Base-by-base conservation (phyloP, 2,113 vertebrate genomes). In the Ammodytes dubius region DNA sequence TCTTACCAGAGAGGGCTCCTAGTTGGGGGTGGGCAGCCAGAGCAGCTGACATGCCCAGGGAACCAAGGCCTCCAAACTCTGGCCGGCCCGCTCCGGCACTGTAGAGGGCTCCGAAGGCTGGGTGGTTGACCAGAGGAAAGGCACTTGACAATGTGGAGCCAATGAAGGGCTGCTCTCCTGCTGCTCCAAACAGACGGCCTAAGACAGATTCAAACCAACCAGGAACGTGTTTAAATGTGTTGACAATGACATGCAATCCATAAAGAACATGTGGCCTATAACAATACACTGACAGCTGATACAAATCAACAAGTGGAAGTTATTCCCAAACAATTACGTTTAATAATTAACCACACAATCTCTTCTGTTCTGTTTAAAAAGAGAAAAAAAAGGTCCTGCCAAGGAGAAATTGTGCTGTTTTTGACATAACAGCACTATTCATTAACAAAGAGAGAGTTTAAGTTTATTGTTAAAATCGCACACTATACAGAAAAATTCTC, bases 31-130 rank as follows among this genome's bases (percentile, higher is more conserved):
- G 96, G 84, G 96, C 94, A 81, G 96, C 96, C 94, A 97, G 95
- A 91, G 96, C 96, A 77, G 96, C 96, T 79, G 96, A 96, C 95
- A 97, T 94, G 91, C 96, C 96, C 91, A 98, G 94, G 77, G 96
- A 96, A 84, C 97, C 97, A 91, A 98, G 95, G 90, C 97, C 97
- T 92, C 97, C 96, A 85, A 97, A 97, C 94, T 97, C 97, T 17
- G 95, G 96, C 83, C 93, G 71, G 93, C 96, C 96, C 81, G 94
- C 96, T 91, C 96, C 96, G 67, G 97, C 93, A 91, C 96, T 93
- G 87, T 96, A 96, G 75, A 96, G 80, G 81, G 94, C 95, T 91
- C 96, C 96, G 76, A 97, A 97, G 92, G 96, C 95, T 84, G 97
- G 96, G 92, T 97, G 96, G 92, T 95, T 96, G 94, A 97, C 95